Percentiles rank a stretch among this genome's conserved stretches.
These are phyloP conservation scores for Mola mola DNA, from an alignment of 2,113 vertebrate species.

Conservation along the genomic window DNA sequence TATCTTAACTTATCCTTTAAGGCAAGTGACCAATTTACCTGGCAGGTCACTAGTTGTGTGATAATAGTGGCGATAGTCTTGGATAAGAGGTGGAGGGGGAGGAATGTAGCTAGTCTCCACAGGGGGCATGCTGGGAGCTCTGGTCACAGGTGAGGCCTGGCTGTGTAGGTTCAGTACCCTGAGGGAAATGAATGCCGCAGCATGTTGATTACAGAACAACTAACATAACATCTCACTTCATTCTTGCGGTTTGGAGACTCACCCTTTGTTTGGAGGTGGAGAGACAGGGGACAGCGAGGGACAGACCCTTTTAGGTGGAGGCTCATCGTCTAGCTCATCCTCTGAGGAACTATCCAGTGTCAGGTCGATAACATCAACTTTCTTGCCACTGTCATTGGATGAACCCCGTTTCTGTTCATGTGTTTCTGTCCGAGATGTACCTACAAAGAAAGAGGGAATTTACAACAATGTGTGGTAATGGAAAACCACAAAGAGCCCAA, in stretches of 20 bases:
- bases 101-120: conserved; percentile 97
- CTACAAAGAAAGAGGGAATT: conserved; percentile 59
- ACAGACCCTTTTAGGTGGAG: conserved; percentile 89
- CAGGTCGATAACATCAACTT: conserved; percentile 96
- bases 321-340: conserved; percentile 92
- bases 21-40: conserved; percentile 75
- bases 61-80: conserved; percentile 98
- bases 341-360: conserved; percentile 98
- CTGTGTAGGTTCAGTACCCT: conserved; percentile 91
- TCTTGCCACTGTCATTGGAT: conserved; percentile 84
- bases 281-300: conserved; percentile 93
- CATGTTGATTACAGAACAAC: background rate
- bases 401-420: conserved; percentile 90
- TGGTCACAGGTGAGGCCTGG: conserved; percentile 91
- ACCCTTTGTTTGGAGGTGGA: conserved; percentile 91
- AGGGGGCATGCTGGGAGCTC: conserved; percentile 94
- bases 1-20: background rate
- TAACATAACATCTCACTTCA: background rate
- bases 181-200: conserved; percentile 17
- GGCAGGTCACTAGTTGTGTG: conserved; percentile 93
- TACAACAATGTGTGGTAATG: background rate
- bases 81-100: conserved; percentile 90
- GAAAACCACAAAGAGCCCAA: background rate
- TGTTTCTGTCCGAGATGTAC: conserved; percentile 85
- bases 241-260: conserved; percentile 43